Evolutionary conservation across 2,797 vertebrate species (phyloP).

Genomic region (Philypnodon macrostomus): DNA sequence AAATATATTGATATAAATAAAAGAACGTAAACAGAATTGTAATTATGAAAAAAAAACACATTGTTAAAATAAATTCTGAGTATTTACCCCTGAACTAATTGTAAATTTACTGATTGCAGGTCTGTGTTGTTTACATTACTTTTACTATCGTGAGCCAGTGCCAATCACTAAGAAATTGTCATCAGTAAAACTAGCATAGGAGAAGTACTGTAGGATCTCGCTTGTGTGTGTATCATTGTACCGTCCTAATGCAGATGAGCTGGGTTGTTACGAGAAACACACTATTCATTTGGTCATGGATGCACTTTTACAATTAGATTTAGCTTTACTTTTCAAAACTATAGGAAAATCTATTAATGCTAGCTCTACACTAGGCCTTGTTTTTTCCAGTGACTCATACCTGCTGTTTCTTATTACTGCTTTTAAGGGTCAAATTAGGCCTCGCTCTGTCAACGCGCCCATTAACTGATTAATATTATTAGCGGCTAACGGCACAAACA

Average conservation of each 20-base stretch:
- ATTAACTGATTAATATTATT: constrained; percentile 29
- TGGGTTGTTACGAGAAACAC: constrained; percentile 59
- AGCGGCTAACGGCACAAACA: constrained; percentile 28
- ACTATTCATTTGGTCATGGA: constrained; percentile 23
- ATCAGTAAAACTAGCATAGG: too few species aligned
- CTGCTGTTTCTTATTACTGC: constrained; percentile 11
- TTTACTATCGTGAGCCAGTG: too few species aligned
- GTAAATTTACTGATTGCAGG: too few species aligned
- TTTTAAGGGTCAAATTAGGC: constrained; percentile 9
- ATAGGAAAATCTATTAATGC: constrained; percentile 7
- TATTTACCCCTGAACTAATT: too few species aligned
- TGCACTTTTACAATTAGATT: neutral
- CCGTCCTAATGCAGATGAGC: constrained; percentile 54
- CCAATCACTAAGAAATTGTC: too few species aligned
- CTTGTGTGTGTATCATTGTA: constrained; percentile 19
- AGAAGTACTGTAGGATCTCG: too few species aligned
- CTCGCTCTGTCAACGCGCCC: constrained; percentile 9
- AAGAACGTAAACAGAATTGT: too few species aligned
- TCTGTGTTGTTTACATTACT: too few species aligned
- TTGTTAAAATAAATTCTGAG: too few species aligned
- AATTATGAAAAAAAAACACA: too few species aligned
- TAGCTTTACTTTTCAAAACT: neutral
- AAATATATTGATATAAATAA: too few species aligned
- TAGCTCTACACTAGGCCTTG: neutral
- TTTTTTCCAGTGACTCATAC: constrained; percentile 11